phyloP scores from a whole-genome alignment of 2,888 invertebrate genomes.

The Drosophila suboccidentalis region DNA sequence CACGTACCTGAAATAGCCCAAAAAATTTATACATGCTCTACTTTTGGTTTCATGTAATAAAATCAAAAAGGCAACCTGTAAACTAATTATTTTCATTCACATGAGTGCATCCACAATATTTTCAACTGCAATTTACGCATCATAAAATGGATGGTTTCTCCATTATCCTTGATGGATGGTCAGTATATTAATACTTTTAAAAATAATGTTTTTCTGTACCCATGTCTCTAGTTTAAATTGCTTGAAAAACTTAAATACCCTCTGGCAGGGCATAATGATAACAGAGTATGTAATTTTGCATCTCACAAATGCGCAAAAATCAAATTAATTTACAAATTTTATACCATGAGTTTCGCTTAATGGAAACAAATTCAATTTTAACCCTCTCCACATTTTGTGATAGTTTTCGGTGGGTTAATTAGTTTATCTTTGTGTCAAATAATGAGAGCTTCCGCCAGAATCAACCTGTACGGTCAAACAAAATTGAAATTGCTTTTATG shows the following conservation, averaged over 20 bases:
- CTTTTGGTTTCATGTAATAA: constrained; percentile 24
- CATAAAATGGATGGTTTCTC: not conserved
- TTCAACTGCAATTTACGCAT: not conserved
- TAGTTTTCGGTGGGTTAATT: constrained; percentile 19
- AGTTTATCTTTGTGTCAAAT: constrained; percentile 9
- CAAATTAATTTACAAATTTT: constrained; percentile 34
- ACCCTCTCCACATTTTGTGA: not conserved
- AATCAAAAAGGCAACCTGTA: constrained; percentile 6
- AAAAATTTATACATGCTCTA: constrained; percentile 3
- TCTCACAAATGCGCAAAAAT: constrained; percentile 21
- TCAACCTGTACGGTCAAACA: not conserved
- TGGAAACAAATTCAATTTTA: constrained; percentile 19
- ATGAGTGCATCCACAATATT: constrained; percentile 13
- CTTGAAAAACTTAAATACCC: not conserved
- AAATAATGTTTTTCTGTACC: too few species aligned
- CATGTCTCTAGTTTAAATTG: too few species aligned
- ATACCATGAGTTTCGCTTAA: not conserved
- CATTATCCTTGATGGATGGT: not conserved
- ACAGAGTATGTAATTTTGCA: too few species aligned
- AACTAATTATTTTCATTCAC: constrained; percentile 28
- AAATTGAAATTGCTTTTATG: not conserved
- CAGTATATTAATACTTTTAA: too few species aligned
- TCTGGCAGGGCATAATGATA: not conserved
- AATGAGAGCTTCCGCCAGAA: not conserved
- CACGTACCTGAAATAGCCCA: constrained; percentile 90